These are phyloP conservation scores for Parambassis ranga DNA, from an alignment of 2,797 vertebrate species.

Conservation along the genomic window DNA sequence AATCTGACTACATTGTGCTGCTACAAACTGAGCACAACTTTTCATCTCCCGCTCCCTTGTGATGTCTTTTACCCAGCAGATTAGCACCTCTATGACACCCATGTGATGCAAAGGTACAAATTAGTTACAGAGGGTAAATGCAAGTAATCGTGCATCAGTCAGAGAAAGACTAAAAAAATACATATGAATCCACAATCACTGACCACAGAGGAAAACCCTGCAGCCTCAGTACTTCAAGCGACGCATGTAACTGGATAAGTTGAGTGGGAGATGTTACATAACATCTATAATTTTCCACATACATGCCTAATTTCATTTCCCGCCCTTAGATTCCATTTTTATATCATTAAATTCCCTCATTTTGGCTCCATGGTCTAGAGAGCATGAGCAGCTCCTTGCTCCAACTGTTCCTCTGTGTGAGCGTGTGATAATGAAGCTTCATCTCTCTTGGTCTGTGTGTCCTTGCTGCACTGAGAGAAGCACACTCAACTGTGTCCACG, in stretches of 20 bases:
- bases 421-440: conserved; percentile 12
- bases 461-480: conserved; percentile 9
- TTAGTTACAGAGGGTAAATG: conserved; percentile 4
- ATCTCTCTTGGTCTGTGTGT: conserved; percentile 39
- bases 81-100: background rate
- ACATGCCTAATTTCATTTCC: conserved; percentile 39
- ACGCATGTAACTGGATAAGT: conserved; percentile 36
- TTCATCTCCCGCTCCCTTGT: background rate
- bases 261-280: conserved; percentile 25
- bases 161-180: background rate
- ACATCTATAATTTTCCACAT: conserved; percentile 25
- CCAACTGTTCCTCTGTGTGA: conserved; percentile 16
- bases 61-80: background rate
- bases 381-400: conserved; percentile 7
- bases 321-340: conserved; percentile 11
- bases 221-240: conserved; percentile 28
- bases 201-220: conserved; percentile 5
- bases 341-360: conserved; percentile 6
- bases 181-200: background rate
- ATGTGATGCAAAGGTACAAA: conserved; percentile 16
- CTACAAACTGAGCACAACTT: background rate
- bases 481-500: background rate
- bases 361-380: conserved; percentile 3
- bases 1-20: background rate
- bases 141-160: background rate